Evolutionary conservation across 2,888 invertebrate species (phyloP).

Genomic region (Phytoseiulus persimilis): DNA sequence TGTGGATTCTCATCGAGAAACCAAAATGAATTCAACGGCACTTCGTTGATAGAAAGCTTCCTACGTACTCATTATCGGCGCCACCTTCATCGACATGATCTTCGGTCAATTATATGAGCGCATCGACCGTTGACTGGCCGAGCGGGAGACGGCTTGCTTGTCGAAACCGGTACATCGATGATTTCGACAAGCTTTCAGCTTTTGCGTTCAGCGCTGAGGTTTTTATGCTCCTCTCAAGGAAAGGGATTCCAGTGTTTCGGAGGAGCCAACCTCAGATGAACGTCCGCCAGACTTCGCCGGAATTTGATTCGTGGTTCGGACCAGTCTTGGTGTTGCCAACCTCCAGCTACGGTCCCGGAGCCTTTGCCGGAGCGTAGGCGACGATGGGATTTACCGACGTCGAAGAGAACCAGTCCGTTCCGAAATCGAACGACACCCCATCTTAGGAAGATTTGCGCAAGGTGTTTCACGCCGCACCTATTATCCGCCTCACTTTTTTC

Average conservation of each 20-base stretch:
- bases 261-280: not conserved
- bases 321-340: not conserved
- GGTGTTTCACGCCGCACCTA: not conserved
- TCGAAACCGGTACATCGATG: too few relatives aligned
- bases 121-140: not conserved
- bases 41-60: not conserved
- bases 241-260: not conserved
- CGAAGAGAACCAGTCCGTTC: not conserved
- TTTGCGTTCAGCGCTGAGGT: not conserved
- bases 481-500: slow-evolving; percentile 6
- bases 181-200: too few relatives aligned
- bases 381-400: not conserved
- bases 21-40: not conserved
- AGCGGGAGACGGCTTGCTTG: too few relatives aligned
- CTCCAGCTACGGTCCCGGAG: not conserved
- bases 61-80: not conserved
- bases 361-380: not conserved
- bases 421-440: not conserved
- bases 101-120: too few relatives aligned
- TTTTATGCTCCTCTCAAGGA: not conserved
- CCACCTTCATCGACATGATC: too few relatives aligned
- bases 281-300: not conserved
- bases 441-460: not conserved
- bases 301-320: not conserved
- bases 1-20: not conserved